Base-by-base conservation (phyloP, 2,888 invertebrate genomes). In the Lochmaea crataegi region DNA sequence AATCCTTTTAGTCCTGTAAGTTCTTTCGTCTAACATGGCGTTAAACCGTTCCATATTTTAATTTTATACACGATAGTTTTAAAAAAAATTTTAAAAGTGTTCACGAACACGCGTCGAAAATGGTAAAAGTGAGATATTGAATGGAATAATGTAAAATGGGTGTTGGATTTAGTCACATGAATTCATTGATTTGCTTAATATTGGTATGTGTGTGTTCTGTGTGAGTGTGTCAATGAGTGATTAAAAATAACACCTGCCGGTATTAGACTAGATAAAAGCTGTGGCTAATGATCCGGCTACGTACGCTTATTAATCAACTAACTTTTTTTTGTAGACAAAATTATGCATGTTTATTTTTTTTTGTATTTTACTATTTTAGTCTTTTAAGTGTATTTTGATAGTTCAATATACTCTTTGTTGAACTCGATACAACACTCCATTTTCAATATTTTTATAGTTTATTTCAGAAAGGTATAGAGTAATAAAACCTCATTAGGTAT, bases 1-100 rank as follows among this genome's bases (percentile, higher is more conserved):
- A 64, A 76, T 72, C 22, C 77, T 74, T 18, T 63, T 68, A 9
- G 69, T 74, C 45, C 77, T 68, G 51, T 63, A 75, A 51, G 63
- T 68, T 11, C 60, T 68, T 2, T 65, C 66, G 9, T 71, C 68
- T 2, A 12, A 26, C 11, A 65, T 68, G 45, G 67, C 75, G 41
- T 63, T 66, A 51, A 64, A 70, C 2, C 26, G 71, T 32, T 72
- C 68, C 65, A 74, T 69, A 48, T 58, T 53, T 22, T n/a, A n/a
- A 12, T 16, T 65, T 32, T n/a, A 42, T 53, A 4, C 26, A 32
- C 26, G 32, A 14, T 14, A 12, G 26, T 18, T 18, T 16, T 16
- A 11, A 42, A 42, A 42, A 42, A 7, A 11, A 11, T 11, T 42
- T 12, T 14, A 0, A 3, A 14, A 2, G 45, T 14, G 11, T 3